Evolutionary conservation across 2,797 vertebrate genomes (phyloP).

Genomic region (Dendrocincla tyrannina): DNA sequence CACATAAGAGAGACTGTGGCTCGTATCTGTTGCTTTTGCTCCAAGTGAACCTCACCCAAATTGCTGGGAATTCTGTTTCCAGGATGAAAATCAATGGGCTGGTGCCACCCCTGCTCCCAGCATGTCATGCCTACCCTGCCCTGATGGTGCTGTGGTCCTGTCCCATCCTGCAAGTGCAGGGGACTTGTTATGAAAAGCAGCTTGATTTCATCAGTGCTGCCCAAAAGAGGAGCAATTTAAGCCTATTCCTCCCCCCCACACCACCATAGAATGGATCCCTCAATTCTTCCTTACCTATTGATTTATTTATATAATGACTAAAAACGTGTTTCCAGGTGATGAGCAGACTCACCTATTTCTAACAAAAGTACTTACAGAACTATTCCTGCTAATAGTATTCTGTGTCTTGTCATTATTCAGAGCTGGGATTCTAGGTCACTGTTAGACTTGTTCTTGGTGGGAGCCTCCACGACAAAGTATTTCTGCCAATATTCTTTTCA

Average conservation of each 20-base stretch:
- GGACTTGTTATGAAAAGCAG: not conserved
- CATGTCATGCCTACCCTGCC: not conserved
- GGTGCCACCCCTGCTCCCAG: not conserved
- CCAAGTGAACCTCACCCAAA: not conserved
- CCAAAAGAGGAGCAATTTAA: not conserved
- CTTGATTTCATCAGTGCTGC: not conserved
- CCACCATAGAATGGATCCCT: not conserved
- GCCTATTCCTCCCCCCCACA: not conserved
- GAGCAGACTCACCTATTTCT: not conserved
- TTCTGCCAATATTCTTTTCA: not conserved
- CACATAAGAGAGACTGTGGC: not conserved
- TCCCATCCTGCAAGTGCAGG: accelerated
- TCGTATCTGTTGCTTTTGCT: not conserved
- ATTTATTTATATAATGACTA: not conserved
- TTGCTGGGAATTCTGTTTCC: not conserved
- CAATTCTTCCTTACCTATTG: not conserved
- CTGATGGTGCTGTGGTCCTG: not conserved
- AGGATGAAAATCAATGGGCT: not conserved
- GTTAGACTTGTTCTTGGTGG: not conserved
- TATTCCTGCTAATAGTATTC: not conserved
- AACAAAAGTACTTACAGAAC: not conserved
- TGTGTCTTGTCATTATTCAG: not conserved
- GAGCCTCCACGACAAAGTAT: too few relatives aligned
- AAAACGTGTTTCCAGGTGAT: not conserved
- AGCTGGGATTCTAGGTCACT: not conserved